Conservation (phyloP, 2,888 invertebrate species). For the Pedicia rivosa region DNA sequence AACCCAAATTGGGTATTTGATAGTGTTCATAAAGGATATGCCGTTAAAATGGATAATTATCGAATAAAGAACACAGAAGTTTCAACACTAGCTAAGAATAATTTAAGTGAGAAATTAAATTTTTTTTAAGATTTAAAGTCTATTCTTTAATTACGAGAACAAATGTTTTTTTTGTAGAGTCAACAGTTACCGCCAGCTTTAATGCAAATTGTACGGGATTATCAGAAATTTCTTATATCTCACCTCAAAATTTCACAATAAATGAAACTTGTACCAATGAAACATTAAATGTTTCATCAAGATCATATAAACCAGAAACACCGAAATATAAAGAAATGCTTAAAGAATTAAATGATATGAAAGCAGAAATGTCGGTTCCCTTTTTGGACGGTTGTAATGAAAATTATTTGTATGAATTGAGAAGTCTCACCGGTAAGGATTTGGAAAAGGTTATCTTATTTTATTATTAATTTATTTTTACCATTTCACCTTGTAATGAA, state of each 20-base stretch:
- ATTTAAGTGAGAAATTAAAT: conserved; percentile 12
- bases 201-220: conserved; percentile 20
- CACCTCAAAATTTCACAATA: conserved; percentile 4
- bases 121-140: too few species aligned
- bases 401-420: conserved; percentile 21
- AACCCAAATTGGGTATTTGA: conserved; percentile 63
- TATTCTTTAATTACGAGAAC: too few species aligned
- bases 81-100: conserved; percentile 50
- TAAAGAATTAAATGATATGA: conserved; percentile 41
- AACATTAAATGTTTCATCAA: not conserved
- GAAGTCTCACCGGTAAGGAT: conserved; percentile 20
- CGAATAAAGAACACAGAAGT: conserved; percentile 39
- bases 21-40: conserved; percentile 54
- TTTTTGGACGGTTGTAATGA: conserved; percentile 82
- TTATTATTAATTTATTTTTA: too few species aligned
- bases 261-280: conserved; percentile 12
- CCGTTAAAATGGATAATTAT: conserved; percentile 43
- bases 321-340: conserved; percentile 16
- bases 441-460: conserved; percentile 35
- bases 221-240: conserved; percentile 20
- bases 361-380: conserved; percentile 54
- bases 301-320: not conserved
- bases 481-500: too few species aligned
- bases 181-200: conserved; percentile 25
- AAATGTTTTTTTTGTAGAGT: too few species aligned